A percentile compares a stretch with the other conserved stretches of the same genome.
Evolutionary conservation across 1,140 invertebrate genomes (phyloP).

Genomic region (Drosophila punjabiensis): DNA sequence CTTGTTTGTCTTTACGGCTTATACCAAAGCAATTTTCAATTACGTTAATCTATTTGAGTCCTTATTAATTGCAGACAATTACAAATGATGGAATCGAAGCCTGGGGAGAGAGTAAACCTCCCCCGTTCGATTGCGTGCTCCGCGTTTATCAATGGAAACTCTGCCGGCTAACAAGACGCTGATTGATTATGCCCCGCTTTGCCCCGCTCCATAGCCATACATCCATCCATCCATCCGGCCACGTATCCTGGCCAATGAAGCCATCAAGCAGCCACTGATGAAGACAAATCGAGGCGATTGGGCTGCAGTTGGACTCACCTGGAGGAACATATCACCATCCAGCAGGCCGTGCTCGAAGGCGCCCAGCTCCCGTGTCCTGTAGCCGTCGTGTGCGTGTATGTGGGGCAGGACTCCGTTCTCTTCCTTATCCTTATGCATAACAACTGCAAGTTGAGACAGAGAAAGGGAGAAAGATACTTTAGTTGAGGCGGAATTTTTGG

Average conservation of each 20-base stretch:
- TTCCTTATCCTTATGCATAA: slow-evolving; percentile 96
- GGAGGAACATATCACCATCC: slow-evolving; percentile 97
- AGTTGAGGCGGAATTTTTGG: slow-evolving; percentile 54
- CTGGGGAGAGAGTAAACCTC: slow-evolving; percentile 7
- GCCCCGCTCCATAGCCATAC: not conserved
- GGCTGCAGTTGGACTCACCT: slow-evolving; percentile 88
- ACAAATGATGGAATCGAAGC: slow-evolving; percentile 34
- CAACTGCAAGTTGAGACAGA: slow-evolving; percentile 89
- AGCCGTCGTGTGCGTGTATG: slow-evolving; percentile 87
- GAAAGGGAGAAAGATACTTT: slow-evolving; percentile 31
- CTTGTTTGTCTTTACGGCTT: not conserved
- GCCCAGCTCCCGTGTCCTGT: slow-evolving; percentile 91
- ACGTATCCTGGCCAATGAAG: slow-evolving; percentile 72
- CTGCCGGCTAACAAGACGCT: slow-evolving; percentile 56
- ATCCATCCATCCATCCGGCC: not conserved
- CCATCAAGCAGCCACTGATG: slow-evolving; percentile 67
- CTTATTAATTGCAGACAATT: slow-evolving; percentile 76
- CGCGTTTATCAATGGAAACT: slow-evolving; percentile 44
- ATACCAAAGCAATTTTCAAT: slow-evolving; percentile 26
- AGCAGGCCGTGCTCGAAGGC: slow-evolving; percentile 95
- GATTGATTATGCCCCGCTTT: slow-evolving; percentile 67
- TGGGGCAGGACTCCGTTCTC: slow-evolving; percentile 88
- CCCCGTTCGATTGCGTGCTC: slow-evolving; percentile 43
- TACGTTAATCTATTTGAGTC: slow-evolving; percentile 46
- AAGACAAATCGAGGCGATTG: slow-evolving; percentile 67